Evolutionary conservation across 2,113 vertebrate species (phyloP).

Genomic region (Typhlomys cinereus): DNA sequence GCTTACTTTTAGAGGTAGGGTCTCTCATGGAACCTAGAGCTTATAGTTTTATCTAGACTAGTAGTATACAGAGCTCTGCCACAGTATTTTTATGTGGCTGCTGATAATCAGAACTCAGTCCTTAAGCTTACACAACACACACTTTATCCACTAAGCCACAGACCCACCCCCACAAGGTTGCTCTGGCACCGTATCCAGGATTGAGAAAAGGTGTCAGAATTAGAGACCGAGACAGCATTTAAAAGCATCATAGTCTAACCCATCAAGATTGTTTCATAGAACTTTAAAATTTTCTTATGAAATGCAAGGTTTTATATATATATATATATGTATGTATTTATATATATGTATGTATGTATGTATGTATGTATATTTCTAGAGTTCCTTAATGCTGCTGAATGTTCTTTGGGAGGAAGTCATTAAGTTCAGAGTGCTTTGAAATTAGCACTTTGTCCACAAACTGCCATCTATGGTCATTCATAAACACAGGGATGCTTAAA

Average conservation of each 20-base stretch:
- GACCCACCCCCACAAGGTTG: not conserved
- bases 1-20: too few relatives aligned
- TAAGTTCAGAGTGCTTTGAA: not conserved
- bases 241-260: not conserved
- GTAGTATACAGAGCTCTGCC: too few relatives aligned
- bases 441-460: not conserved
- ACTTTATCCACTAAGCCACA: too few relatives aligned
- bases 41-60: too few relatives aligned
- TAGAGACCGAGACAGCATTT: not conserved
- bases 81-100: too few relatives aligned
- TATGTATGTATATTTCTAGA: not conserved
- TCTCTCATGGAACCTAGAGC: too few relatives aligned
- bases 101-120: not conserved
- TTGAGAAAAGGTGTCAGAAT: not conserved
- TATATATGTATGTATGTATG: too few relatives aligned
- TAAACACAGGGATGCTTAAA: conserved; percentile 7
- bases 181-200: not conserved
- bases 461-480: not conserved
- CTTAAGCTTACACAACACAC: too few relatives aligned
- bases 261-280: not conserved
- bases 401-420: not conserved
- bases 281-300: not conserved
- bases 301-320: too few relatives aligned
- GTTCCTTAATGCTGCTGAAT: not conserved
- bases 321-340: too few relatives aligned